Conservation (phyloP, 2,797 vertebrate genomes). For the Catostomus latipinnis region DNA sequence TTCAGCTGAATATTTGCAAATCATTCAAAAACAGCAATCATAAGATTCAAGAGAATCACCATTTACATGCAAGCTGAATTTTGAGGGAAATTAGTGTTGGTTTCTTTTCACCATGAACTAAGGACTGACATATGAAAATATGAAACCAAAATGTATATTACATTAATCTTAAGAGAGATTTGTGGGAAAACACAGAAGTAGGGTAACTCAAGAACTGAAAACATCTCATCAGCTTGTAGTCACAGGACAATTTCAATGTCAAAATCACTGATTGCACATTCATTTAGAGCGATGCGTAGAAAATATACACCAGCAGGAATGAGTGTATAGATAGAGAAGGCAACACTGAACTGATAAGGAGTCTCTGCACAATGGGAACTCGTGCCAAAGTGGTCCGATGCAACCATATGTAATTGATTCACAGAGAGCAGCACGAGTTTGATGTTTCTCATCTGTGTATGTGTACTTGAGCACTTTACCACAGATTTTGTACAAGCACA, state of each 20-base stretch:
- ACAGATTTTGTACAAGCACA: slow-evolving; percentile 23
- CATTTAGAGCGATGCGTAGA: slow-evolving; percentile 8
- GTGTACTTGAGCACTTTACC: background rate
- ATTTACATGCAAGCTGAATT: no score
- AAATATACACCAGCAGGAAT: slow-evolving; percentile 30
- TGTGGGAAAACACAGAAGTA: no score
- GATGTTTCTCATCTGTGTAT: slow-evolving; percentile 34
- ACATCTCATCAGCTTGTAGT: background rate
- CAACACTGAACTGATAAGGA: background rate
- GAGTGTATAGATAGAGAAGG: background rate
- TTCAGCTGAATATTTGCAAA: no score
- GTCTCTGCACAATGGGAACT: slow-evolving; percentile 3
- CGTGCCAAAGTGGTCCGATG: slow-evolving; percentile 21
- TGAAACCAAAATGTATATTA: no score
- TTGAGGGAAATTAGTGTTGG: no score
- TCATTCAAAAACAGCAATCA: no score
- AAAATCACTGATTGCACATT: slow-evolving; percentile 14
- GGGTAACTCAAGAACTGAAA: slow-evolving; percentile 40
- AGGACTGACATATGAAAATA: no score
- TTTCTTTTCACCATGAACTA: no score
- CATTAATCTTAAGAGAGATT: no score
- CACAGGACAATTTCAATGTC: background rate
- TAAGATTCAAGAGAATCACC: no score
- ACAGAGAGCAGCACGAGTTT: slow-evolving; percentile 18
- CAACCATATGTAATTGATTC: slow-evolving; percentile 12